These are phyloP conservation scores for Diadumene lineata DNA, from an alignment of 92 coral and sea anemone genomes.

Conservation along the genomic window DNA sequence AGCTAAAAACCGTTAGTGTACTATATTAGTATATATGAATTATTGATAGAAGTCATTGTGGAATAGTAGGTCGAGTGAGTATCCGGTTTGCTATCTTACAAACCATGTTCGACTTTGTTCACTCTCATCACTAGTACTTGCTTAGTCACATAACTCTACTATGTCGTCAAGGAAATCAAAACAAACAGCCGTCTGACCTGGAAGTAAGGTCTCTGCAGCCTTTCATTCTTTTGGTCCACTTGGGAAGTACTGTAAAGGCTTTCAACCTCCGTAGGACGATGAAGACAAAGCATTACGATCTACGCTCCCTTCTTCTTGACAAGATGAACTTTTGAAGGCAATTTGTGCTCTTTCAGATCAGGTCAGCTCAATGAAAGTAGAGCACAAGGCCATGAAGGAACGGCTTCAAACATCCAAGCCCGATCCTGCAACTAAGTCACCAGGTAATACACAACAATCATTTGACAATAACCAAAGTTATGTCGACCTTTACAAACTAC, in stretches of 20 bases:
- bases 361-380: slow-evolving; percentile 13
- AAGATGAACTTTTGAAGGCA: slow-evolving; percentile 10
- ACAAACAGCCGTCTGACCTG: not conserved
- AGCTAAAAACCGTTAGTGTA: too few species aligned
- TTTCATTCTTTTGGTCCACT: not conserved
- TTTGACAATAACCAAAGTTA: not conserved
- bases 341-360: slow-evolving; percentile 12
- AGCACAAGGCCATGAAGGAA: slow-evolving; percentile 6
- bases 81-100: not conserved
- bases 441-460: not conserved
- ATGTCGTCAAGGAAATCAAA: slow-evolving; percentile 1
- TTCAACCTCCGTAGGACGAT: not conserved
- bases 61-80: slow-evolving; percentile 6
- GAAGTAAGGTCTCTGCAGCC: not conserved
- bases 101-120: not conserved
- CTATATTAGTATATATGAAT: too few species aligned
- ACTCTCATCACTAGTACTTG: not conserved
- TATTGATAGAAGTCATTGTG: not conserved
- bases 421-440: not conserved
- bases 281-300: too few species aligned
- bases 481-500: not conserved
- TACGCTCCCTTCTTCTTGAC: not conserved
- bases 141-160: not conserved
- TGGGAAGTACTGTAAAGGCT: not conserved
- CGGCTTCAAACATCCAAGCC: not conserved